Conservation (phyloP, 2,797 vertebrate species). For the Arremon brunneinucha region DNA sequence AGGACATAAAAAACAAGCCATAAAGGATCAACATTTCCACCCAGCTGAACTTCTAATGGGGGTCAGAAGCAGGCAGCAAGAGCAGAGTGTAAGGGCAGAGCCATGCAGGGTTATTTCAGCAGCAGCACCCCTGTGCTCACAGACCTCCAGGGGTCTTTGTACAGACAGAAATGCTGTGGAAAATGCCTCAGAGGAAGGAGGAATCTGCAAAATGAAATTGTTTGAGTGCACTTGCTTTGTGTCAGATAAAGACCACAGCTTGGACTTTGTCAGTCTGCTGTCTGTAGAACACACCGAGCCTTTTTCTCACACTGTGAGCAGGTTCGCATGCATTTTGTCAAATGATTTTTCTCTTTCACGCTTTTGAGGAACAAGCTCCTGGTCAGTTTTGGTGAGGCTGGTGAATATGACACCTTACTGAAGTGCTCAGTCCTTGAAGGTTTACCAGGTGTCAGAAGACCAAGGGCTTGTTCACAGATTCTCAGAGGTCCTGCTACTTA, state of each 20-base stretch:
- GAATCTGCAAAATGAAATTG: background rate
- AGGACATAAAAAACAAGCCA: background rate
- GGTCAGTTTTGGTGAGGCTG: background rate
- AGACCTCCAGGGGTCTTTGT: accelerated
- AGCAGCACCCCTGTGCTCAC: background rate
- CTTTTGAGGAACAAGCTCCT: background rate
- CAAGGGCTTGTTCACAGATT: background rate
- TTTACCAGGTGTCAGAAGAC: background rate
- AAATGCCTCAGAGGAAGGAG: background rate
- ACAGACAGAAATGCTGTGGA: background rate
- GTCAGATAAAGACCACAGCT: background rate
- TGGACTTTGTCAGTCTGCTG: background rate
- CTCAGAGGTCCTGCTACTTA: background rate
- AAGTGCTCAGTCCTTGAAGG: background rate
- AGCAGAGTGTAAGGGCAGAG: background rate
- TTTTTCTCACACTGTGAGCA: background rate
- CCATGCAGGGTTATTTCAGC: background rate
- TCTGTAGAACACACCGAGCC: background rate
- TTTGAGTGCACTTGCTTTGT: background rate
- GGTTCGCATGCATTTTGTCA: accelerated
- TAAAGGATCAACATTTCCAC: background rate
- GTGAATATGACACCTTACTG: background rate
- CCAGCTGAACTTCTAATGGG: accelerated
- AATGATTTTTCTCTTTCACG: background rate
- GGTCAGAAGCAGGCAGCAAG: background rate